Evolutionary conservation across 2,113 vertebrate genomes (phyloP).

Genomic region (Hipposideros armiger): DNA sequence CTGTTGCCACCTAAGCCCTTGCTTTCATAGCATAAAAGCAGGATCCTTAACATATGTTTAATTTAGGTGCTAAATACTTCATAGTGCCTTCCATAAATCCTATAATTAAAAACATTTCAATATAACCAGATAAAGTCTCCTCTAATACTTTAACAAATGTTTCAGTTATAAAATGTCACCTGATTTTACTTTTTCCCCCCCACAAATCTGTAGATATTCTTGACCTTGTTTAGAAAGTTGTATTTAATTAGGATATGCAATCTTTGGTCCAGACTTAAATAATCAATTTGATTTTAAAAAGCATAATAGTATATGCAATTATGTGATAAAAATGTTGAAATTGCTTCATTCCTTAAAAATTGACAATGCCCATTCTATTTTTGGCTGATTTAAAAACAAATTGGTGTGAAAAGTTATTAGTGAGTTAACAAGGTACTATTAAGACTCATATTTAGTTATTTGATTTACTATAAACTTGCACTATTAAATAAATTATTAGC

Average conservation of each 20-base stretch:
- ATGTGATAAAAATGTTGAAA: not conserved
- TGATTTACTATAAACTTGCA: not conserved
- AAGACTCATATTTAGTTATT: not conserved
- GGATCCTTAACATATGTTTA: not conserved
- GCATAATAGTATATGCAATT: not conserved
- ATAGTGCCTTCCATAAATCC: not conserved
- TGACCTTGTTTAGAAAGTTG: not conserved
- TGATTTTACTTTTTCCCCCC: not conserved
- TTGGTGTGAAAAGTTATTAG: not conserved
- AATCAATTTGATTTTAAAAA: not conserved
- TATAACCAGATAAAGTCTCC: not conserved
- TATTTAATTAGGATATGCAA: not conserved
- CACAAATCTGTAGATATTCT: not conserved
- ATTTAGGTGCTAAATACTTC: not conserved
- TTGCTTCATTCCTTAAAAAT: not conserved
- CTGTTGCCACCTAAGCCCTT: not conserved
- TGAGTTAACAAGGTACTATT: not conserved
- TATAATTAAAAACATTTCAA: not conserved
- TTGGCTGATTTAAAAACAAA: not conserved
- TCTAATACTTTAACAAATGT: constrained; percentile 3
- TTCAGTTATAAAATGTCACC: not conserved
- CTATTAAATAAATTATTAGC: not conserved
- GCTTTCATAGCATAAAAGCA: not conserved
- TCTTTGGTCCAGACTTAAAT: not conserved
- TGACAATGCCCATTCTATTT: not conserved